Percentiles rank a stretch among this genome's conserved stretches.
Conservation (phyloP, 2,797 vertebrate species). For the Lepus oiostolus region DNA sequence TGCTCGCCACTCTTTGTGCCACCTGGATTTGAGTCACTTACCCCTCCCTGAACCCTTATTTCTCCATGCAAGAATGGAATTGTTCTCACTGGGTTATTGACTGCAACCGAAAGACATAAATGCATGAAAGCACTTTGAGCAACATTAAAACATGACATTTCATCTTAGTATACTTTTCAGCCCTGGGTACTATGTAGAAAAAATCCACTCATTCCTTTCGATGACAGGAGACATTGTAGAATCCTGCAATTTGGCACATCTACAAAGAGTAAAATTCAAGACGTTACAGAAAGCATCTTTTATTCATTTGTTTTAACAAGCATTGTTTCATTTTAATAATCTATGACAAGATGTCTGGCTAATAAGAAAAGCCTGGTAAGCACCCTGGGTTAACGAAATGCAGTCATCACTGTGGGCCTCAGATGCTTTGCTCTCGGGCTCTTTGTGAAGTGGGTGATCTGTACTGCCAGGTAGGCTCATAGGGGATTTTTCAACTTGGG, state of each 20-base stretch:
- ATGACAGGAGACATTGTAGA: slow-evolving; percentile 61
- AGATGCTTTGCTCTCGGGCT: not conserved
- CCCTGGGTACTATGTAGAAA: slow-evolving; percentile 9
- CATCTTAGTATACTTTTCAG: slow-evolving; percentile 42
- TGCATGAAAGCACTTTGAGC: not conserved
- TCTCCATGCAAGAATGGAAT: not conserved
- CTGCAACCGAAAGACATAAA: slow-evolving; percentile 17
- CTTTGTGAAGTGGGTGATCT: not conserved
- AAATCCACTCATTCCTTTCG: slow-evolving; percentile 18
- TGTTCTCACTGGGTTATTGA: not conserved
- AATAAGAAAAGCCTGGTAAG: slow-evolving; percentile 65
- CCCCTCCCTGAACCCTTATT: not conserved
- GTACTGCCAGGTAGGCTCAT: not conserved
- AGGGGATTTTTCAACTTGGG: not conserved
- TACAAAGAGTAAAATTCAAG: slow-evolving; percentile 58
- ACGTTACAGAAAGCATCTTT: slow-evolving; percentile 67
- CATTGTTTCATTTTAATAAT: slow-evolving; percentile 76
- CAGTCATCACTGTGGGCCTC: not conserved
- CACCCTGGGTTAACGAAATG: not conserved
- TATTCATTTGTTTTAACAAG: slow-evolving; percentile 76
- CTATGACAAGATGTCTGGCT: slow-evolving; percentile 70
- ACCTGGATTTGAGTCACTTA: not conserved
- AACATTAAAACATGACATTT: slow-evolving; percentile 41
- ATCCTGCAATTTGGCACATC: slow-evolving; percentile 45
- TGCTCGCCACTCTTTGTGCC: not conserved